Conservation (phyloP, 2,888 invertebrate species). For the Tetragnatha montana region DNA sequence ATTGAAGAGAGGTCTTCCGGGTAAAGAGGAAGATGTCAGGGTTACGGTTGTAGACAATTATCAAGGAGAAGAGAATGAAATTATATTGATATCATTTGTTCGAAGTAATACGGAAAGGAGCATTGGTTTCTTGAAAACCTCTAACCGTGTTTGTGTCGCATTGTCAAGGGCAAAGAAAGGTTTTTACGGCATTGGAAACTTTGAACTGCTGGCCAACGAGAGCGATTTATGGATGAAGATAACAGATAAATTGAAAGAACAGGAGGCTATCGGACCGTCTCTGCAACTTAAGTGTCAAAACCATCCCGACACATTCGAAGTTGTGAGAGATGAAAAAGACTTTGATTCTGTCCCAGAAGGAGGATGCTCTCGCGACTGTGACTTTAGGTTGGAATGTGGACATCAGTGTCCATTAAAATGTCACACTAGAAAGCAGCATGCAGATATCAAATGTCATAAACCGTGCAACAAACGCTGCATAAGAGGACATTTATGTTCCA, state of each 20-base stretch:
- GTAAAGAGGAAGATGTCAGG: conserved; percentile 71
- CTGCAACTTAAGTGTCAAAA: conserved; percentile 64
- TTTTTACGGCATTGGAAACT: conserved; percentile 72
- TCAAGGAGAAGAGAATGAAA: conserved; percentile 74
- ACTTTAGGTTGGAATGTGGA: conserved; percentile 75
- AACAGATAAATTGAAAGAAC: conserved; percentile 14
- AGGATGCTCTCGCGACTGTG: conserved; percentile 75
- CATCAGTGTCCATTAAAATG: conserved; percentile 75
- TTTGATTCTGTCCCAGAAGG: conserved; percentile 64
- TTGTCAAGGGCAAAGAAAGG: conserved; percentile 71
- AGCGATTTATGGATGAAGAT: conserved; percentile 66
- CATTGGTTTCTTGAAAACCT: conserved; percentile 75
- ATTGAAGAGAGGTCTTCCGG: conserved; percentile 74
- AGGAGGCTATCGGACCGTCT: conserved; percentile 36
- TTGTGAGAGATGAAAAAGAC: conserved; percentile 40
- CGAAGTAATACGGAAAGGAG: conserved; percentile 73
- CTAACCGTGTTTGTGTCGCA: no score
- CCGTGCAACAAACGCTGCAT: conserved; percentile 31
- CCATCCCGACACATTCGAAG: conserved; percentile 46
- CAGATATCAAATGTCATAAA: conserved; percentile 41
- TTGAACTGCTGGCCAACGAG: conserved; percentile 51
- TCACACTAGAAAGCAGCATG: conserved; percentile 53
- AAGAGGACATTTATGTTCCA: conserved; percentile 49
- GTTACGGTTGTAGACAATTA: conserved; percentile 73
- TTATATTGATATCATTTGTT: conserved; percentile 74